These are phyloP conservation scores for Cettia cetti DNA, from an alignment of 2,113 vertebrate genomes.

Conservation along the genomic window DNA sequence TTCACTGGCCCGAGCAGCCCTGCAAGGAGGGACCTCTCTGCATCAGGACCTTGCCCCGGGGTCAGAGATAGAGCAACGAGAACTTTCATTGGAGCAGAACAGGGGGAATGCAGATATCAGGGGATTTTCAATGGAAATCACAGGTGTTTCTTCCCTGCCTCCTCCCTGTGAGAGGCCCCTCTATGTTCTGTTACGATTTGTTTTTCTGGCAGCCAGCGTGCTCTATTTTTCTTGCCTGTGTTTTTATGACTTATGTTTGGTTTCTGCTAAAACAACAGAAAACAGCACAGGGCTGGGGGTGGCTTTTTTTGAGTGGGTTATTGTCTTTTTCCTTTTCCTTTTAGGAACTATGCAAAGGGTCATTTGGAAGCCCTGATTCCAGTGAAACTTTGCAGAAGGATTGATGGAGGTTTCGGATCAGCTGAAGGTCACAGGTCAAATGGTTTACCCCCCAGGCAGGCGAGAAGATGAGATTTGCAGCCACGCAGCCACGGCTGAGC, in stretches of 20 bases:
- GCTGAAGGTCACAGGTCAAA: slow-evolving; percentile 45
- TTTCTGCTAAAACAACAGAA: slow-evolving; percentile 68
- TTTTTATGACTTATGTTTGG: slow-evolving; percentile 62
- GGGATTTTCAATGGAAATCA: slow-evolving; percentile 73
- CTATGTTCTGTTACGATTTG: slow-evolving; percentile 44
- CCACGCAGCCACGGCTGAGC: background rate
- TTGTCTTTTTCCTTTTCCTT: background rate
- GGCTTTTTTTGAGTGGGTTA: background rate
- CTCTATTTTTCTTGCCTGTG: slow-evolving; percentile 59
- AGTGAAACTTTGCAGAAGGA: slow-evolving; percentile 37
- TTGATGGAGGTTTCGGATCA: slow-evolving; percentile 44
- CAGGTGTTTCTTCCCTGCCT: slow-evolving; percentile 75
- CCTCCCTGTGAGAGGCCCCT: slow-evolving; percentile 68
- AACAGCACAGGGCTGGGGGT: slow-evolving; percentile 5
- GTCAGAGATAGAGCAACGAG: slow-evolving; percentile 27
- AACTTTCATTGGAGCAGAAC: slow-evolving; percentile 35
- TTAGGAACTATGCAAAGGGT: slow-evolving; percentile 46
- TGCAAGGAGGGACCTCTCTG: slow-evolving; percentile 18
- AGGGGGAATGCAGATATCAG: slow-evolving; percentile 29
- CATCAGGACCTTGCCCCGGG: slow-evolving; percentile 9
- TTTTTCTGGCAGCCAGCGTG: slow-evolving; percentile 35
- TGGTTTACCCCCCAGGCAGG: slow-evolving; percentile 5
- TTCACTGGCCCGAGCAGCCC: slow-evolving; percentile 50
- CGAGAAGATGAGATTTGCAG: slow-evolving; percentile 58
- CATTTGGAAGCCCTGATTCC: slow-evolving; percentile 28